Conservation (phyloP, 2,113 vertebrate species). For the Chionomys nivalis region DNA sequence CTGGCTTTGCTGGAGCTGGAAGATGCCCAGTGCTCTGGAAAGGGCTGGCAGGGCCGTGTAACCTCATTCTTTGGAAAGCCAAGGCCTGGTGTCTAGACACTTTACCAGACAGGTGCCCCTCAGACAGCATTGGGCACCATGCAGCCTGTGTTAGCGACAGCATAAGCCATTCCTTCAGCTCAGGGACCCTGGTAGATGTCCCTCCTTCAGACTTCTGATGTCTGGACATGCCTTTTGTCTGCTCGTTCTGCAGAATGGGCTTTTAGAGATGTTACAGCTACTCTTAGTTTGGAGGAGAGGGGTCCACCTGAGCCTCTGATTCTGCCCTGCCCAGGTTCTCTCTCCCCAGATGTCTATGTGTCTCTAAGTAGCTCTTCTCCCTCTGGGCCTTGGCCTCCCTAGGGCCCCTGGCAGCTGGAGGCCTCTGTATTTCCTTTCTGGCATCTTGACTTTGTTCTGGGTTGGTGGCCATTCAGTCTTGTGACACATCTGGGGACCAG, state of each 20-base stretch:
- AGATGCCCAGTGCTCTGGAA: background rate
- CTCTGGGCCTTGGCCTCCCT: background rate
- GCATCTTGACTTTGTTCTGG: background rate
- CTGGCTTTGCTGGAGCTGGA: background rate
- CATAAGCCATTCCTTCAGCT: too few species aligned
- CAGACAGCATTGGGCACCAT: background rate
- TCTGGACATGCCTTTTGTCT: accelerated
- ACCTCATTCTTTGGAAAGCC: background rate
- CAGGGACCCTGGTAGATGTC: background rate
- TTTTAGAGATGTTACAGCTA: background rate
- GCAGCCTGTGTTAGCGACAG: accelerated
- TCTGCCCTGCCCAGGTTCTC: background rate
- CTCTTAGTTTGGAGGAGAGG: background rate
- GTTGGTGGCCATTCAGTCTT: background rate
- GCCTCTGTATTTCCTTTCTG: background rate
- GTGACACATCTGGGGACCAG: background rate
- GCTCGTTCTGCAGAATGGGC: accelerated
- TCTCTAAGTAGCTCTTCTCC: too few species aligned
- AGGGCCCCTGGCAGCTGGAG: background rate
- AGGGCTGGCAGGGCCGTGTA: background rate
- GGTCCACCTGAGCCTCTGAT: background rate
- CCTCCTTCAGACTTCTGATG: accelerated
- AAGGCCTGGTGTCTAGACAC: background rate
- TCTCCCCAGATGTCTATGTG: accelerated
- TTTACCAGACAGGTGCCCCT: too few species aligned